A percentile compares a stretch with the other conserved stretches of the same genome.
These are phyloP conservation scores for Sphyrna mokarran DNA, from an alignment of 2,113 vertebrate genomes.

Conservation along the genomic window DNA sequence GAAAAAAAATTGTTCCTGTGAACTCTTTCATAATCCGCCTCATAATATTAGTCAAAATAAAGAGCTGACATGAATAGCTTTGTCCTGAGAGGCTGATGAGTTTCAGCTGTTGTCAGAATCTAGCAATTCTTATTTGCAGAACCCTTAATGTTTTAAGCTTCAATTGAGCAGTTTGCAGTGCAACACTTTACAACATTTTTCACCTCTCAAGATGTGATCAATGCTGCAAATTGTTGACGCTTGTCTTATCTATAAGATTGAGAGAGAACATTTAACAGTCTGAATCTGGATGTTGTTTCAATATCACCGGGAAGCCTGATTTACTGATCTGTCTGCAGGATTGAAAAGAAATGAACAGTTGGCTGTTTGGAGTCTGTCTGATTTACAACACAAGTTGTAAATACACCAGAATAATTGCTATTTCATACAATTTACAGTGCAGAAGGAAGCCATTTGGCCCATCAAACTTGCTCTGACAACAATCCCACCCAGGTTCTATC, in stretches of 20 bases:
- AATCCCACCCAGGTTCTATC: no score
- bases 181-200: background rate
- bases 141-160: background rate
- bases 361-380: background rate
- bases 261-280: background rate
- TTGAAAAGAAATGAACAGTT: background rate
- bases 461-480: no score
- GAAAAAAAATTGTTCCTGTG: background rate
- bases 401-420: background rate
- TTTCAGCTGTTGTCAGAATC: background rate
- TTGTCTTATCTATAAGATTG: background rate
- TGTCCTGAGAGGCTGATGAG: slow-evolving; percentile 4
- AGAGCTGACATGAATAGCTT: background rate
- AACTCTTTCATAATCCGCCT: background rate
- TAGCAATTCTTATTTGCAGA: background rate
- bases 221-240: background rate
- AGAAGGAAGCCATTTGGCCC: no score
- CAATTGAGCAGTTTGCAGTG: background rate
- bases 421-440: no score
- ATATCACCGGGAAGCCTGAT: background rate
- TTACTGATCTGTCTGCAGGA: background rate
- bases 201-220: background rate
- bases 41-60: background rate
- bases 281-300: background rate
- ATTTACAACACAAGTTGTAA: background rate